phyloP scores from a whole-genome alignment of 2,113 vertebrate genomes.

The Peromyscus leucopus region DNA sequence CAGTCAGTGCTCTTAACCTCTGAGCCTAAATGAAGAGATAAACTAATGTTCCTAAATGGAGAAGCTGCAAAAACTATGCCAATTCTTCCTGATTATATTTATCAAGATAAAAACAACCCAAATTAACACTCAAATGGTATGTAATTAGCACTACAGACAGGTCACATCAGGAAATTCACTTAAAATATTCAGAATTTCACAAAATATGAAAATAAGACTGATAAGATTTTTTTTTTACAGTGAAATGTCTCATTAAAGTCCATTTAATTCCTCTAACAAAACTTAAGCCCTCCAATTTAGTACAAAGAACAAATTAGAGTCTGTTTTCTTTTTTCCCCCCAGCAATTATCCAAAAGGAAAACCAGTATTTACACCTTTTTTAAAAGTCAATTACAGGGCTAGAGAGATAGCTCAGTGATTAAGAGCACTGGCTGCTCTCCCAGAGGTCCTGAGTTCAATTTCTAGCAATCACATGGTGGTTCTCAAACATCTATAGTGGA shows the following conservation, averaged over 20 bases:
- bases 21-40: background rate
- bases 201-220: background rate
- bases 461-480: too few species aligned
- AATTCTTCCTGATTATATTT: background rate
- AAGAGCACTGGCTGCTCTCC: too few species aligned
- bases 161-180: background rate
- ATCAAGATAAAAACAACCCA: background rate
- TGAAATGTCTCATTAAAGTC: background rate
- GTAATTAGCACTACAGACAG: background rate
- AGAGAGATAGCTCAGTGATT: too few species aligned
- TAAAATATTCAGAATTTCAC: background rate
- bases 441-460: too few species aligned
- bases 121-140: background rate
- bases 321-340: background rate
- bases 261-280: background rate
- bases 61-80: background rate
- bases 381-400: too few species aligned
- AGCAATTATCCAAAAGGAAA: background rate
- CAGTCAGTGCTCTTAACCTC: too few species aligned
- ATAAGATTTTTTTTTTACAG: background rate
- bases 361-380: background rate
- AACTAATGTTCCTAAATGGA: background rate
- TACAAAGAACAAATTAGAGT: background rate
- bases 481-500: too few species aligned
- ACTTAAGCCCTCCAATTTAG: background rate